A percentile compares a stretch with the other conserved stretches of the same genome.
These are phyloP conservation scores for Fragum fragum DNA, from an alignment of 2,888 invertebrate species.

Conservation along the genomic window DNA sequence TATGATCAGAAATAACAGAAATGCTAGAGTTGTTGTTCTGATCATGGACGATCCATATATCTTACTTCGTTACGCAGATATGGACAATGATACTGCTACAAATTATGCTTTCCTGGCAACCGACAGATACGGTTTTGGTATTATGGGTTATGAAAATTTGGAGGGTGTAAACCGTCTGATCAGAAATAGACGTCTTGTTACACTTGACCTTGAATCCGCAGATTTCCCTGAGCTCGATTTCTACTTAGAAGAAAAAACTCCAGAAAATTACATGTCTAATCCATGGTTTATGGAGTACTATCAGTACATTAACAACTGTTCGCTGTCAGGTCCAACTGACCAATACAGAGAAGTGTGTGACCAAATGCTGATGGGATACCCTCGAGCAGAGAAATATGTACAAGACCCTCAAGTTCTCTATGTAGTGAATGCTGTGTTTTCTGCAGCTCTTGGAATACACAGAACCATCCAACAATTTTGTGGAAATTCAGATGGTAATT, in stretches of 20 bases:
- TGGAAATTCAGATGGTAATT: slow-evolving; percentile 42
- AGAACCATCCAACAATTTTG: slow-evolving; percentile 74
- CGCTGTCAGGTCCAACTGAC: slow-evolving; percentile 30
- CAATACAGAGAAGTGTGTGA: slow-evolving; percentile 55
- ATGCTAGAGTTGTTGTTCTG: slow-evolving; percentile 77
- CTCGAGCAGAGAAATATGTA: slow-evolving; percentile 75
- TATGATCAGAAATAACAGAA: slow-evolving; percentile 60
- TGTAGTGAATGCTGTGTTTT: slow-evolving; percentile 84
- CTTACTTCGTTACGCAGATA: slow-evolving; percentile 75
- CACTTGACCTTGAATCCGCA: slow-evolving; percentile 83
- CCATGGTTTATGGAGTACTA: slow-evolving; percentile 88
- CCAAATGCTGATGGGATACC: slow-evolving; percentile 67
- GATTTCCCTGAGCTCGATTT: slow-evolving; percentile 81
- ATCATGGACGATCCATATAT: slow-evolving; percentile 78
- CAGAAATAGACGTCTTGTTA: slow-evolving; percentile 63
- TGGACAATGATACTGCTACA: slow-evolving; percentile 42
- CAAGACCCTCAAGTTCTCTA: slow-evolving; percentile 85
- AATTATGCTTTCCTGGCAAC: slow-evolving; percentile 81
- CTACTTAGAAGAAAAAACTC: slow-evolving; percentile 81
- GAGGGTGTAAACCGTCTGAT: slow-evolving; percentile 62
- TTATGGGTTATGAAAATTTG: slow-evolving; percentile 72
- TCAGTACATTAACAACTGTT: slow-evolving; percentile 84
- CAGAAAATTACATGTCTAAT: slow-evolving; percentile 81
- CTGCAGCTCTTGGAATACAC: slow-evolving; percentile 81
- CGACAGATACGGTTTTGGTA: slow-evolving; percentile 81